phyloP scores from a whole-genome alignment of 2,888 invertebrate species.

The Sarcophaga carnaria region DNA sequence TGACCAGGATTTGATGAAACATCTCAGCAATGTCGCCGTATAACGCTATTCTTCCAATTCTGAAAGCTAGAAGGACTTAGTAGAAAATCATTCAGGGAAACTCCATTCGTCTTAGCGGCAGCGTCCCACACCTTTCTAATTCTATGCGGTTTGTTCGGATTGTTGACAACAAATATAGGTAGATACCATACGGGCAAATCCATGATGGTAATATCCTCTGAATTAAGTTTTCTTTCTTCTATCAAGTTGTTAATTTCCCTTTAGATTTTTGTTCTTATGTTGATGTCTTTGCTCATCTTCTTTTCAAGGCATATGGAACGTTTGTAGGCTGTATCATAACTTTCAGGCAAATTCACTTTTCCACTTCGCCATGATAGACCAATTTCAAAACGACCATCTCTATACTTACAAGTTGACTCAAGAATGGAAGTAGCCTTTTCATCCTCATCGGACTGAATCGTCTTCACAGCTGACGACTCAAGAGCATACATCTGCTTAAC shows the following conservation, averaged over 20 bases:
- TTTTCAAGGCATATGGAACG: conserved; percentile 18
- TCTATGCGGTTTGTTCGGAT: conserved; percentile 70
- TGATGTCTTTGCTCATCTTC: conserved; percentile 8
- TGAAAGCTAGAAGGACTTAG: conserved; percentile 14
- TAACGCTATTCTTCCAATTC: conserved; percentile 32
- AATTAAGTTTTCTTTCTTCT: background rate
- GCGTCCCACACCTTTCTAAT: conserved; percentile 48
- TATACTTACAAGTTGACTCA: conserved; percentile 41
- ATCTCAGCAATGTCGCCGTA: conserved; percentile 61
- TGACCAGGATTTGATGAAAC: conserved; percentile 57
- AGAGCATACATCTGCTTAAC: conserved; percentile 26
- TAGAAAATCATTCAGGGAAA: conserved; percentile 34
- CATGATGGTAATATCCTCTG: background rate
- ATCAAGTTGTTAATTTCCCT: conserved; percentile 11
- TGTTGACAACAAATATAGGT: conserved; percentile 26
- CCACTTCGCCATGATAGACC: conserved; percentile 41
- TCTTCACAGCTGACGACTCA: conserved; percentile 1
- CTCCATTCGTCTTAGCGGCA: conserved; percentile 26
- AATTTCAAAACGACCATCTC: background rate
- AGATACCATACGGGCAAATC: background rate
- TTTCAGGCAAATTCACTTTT: conserved; percentile 29
- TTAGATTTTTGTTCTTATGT: background rate
- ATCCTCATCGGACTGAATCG: background rate
- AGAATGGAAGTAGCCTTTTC: conserved; percentile 31
- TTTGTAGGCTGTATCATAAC: conserved; percentile 33